Percentiles rank a stretch among this genome's conserved stretches.
Evolutionary conservation across 1,140 invertebrate genomes (phyloP).

Genomic region (Drosophila lacteicornis): DNA sequence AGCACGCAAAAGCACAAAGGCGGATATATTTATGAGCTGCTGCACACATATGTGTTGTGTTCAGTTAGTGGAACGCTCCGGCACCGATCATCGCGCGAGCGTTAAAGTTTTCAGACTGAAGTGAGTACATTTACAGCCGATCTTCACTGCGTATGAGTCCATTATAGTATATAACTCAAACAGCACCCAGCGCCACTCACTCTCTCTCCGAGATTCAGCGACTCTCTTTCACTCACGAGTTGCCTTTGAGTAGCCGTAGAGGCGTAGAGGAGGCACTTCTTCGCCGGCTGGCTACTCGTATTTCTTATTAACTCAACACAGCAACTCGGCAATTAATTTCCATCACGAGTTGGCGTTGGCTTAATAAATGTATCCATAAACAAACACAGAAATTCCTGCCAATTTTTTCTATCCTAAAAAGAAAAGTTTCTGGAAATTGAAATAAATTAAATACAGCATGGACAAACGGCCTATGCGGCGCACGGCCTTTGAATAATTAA

Average conservation of each 20-base stretch:
- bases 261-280: conserved; percentile 9
- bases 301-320: conserved; percentile 34
- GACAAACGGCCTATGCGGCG: conserved; percentile 4
- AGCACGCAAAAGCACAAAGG: conserved; percentile 38
- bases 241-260: conserved; percentile 7
- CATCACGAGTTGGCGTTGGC: conserved; percentile 35
- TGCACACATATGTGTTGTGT: conserved; percentile 4
- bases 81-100: conserved; percentile 54
- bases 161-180: conserved; percentile 10
- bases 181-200: too few relatives aligned
- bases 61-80: conserved; percentile 14
- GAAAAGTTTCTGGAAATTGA: conserved; percentile 33
- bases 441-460: conserved; percentile 22
- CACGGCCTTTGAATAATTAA: conserved; percentile 16
- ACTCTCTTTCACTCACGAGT: neutral
- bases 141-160: conserved; percentile 10
- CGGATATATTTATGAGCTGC: conserved; percentile 38
- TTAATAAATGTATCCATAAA: conserved; percentile 51
- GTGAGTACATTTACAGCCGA: conserved; percentile 37
- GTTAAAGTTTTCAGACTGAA: conserved; percentile 54
- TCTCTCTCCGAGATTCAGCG: conserved; percentile 12
- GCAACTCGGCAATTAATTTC: conserved; percentile 43
- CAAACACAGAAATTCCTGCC: conserved; percentile 35
- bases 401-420: conserved; percentile 18
- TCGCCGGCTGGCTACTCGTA: conserved; percentile 8